phyloP scores from a whole-genome alignment of 2,888 invertebrate species.

The Phorcus lineatus region DNA sequence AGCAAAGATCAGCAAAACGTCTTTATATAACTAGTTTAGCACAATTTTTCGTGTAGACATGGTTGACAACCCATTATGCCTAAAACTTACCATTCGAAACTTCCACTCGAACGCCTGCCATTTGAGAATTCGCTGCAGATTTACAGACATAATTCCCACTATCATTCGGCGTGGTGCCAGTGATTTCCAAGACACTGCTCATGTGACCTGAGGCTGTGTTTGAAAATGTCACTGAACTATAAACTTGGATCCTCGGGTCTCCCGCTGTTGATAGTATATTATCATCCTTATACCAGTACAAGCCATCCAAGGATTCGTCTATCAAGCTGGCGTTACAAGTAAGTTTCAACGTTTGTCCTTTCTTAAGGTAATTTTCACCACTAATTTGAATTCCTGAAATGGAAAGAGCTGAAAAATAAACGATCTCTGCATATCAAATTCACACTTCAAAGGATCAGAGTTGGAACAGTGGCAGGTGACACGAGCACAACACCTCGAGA shows the following conservation, averaged over 20 bases:
- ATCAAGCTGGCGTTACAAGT: conserved; percentile 50
- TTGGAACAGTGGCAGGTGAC: not conserved
- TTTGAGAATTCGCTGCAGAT: conserved; percentile 48
- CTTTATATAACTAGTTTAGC: too few species aligned
- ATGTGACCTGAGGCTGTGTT: conserved; percentile 37
- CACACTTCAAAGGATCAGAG: not conserved
- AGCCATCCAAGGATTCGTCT: conserved; percentile 36
- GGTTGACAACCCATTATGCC: too few species aligned
- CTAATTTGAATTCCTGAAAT: conserved; percentile 46
- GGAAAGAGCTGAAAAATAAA: conserved; percentile 22
- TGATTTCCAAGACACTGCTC: conserved; percentile 50
- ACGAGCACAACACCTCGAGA: not conserved
- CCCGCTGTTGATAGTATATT: conserved; percentile 18
- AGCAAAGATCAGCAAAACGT: too few species aligned
- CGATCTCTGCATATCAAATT: conserved; percentile 16
- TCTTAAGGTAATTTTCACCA: conserved; percentile 40
- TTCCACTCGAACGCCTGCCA: conserved; percentile 46
- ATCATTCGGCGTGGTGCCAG: conserved; percentile 43
- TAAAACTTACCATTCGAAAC: conserved; percentile 26
- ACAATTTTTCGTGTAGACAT: too few species aligned
- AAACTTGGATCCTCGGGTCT: conserved; percentile 41
- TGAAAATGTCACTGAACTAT: conserved; percentile 43
- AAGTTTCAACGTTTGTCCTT: conserved; percentile 44
- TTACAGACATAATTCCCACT: conserved; percentile 54
- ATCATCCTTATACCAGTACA: conserved; percentile 40